phyloP scores from a whole-genome alignment of 2,888 invertebrate genomes.

The Pocota personata region DNA sequence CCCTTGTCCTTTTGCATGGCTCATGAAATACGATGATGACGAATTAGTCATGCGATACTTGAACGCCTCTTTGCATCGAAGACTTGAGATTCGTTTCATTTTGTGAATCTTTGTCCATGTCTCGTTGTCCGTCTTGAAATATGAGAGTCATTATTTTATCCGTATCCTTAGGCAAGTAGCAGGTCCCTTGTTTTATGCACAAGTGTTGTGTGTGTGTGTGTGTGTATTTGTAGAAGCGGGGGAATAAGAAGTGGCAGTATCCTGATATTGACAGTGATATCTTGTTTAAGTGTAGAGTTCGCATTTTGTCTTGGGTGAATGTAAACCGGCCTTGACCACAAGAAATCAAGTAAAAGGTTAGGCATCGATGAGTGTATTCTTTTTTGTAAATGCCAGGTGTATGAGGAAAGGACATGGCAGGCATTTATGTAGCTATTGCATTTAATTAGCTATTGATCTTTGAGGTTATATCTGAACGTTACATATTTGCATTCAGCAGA shows the following conservation, averaged over 20 bases:
- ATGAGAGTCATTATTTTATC: constrained; percentile 62
- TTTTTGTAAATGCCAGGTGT: background rate
- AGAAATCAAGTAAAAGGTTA: constrained; percentile 26
- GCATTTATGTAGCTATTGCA: background rate
- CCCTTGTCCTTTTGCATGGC: constrained; percentile 25
- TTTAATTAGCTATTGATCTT: background rate
- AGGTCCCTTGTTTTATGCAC: constrained; percentile 44
- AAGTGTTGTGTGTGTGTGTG: constrained; percentile 14
- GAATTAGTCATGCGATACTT: constrained; percentile 62
- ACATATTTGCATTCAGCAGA: background rate
- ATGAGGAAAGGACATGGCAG: background rate
- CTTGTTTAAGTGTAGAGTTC: background rate
- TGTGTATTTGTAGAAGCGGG: background rate
- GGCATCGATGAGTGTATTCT: background rate
- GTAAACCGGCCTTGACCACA: constrained; percentile 39
- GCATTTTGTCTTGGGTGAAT: background rate
- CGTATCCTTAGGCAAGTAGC: constrained; percentile 36
- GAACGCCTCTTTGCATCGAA: constrained; percentile 41
- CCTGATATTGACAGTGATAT: constrained; percentile 41
- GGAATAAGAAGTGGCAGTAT: background rate
- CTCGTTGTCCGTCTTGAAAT: constrained; percentile 50
- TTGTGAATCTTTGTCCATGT: background rate
- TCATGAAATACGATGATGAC: constrained; percentile 50
- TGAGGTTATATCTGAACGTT: background rate
- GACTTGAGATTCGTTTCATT: constrained; percentile 18